A percentile compares a stretch with the other conserved stretches of the same genome.
These are phyloP conservation scores for Scopus umbretta DNA, from an alignment of 2,113 vertebrate species.

Conservation along the genomic window DNA sequence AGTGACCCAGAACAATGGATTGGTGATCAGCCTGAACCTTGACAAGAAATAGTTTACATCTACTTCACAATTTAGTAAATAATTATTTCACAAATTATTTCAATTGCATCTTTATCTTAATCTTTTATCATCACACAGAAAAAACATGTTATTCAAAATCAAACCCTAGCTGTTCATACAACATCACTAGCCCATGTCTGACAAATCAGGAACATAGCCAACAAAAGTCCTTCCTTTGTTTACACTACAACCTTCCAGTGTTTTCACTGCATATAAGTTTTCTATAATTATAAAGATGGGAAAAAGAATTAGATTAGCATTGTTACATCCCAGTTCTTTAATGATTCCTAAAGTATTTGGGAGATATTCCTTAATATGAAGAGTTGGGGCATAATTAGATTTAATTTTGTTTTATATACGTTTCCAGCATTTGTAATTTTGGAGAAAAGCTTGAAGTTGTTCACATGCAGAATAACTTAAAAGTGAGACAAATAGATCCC, in stretches of 20 bases:
- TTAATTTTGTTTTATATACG: background rate
- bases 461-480: background rate
- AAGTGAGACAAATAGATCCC: background rate
- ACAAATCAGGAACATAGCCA: background rate
- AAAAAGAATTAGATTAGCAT: background rate
- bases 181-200: too few relatives aligned
- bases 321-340: background rate
- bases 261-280: background rate
- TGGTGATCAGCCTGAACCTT: background rate
- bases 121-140: background rate
- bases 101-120: background rate
- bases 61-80: background rate
- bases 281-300: background rate
- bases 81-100: background rate
- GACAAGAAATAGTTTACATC: background rate
- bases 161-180: background rate
- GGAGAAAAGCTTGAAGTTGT: background rate
- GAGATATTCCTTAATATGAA: background rate
- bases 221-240: background rate
- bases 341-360: background rate
- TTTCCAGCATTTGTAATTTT: background rate
- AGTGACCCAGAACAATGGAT: background rate
- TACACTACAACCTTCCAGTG: background rate
- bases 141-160: background rate
- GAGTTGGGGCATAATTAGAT: background rate